These are phyloP conservation scores for Mirza zaza DNA, from an alignment of 2,113 vertebrate species.

Conservation along the genomic window DNA sequence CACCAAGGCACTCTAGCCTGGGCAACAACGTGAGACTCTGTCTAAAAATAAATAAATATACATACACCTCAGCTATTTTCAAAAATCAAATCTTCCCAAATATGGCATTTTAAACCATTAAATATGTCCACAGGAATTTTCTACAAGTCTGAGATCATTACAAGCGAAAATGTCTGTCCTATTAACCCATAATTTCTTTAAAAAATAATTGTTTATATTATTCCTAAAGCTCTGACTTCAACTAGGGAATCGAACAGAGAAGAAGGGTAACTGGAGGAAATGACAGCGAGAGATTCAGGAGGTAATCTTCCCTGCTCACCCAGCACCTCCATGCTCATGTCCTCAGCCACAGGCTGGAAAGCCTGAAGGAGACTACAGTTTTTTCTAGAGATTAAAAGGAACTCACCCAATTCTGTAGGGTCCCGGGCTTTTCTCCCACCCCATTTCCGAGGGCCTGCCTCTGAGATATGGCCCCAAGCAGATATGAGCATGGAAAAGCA, in stretches of 20 bases:
- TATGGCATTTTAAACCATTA: conserved; percentile 11
- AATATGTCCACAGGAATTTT: conserved; percentile 31
- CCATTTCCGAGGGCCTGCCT: conserved; percentile 8
- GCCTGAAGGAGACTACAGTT: not conserved
- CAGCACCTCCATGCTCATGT: not conserved
- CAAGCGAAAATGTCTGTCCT: not conserved
- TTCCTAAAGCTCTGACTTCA: not conserved
- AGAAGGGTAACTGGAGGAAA: not conserved
- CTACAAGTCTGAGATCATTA: not conserved
- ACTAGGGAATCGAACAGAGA: not conserved
- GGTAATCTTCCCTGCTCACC: not conserved
- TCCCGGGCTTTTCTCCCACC: not conserved
- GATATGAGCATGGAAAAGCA: not conserved
- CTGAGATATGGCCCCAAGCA: not conserved
- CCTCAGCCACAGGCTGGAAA: not conserved
- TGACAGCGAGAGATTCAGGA: not conserved
- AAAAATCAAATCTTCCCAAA: not conserved
- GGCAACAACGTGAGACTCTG: too few relatives aligned
- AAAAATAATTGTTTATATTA: not conserved
- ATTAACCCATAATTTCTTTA: not conserved
- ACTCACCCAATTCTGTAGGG: not conserved
- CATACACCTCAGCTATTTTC: not conserved
- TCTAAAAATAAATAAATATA: too few relatives aligned
- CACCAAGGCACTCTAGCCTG: too few relatives aligned
- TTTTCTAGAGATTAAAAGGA: not conserved